Evolutionary conservation across 1,140 invertebrate species (phyloP), one percentile per base, ranked within the genome.

Genomic region (Pachyrhynchus sulphureomaculatus): DNA sequence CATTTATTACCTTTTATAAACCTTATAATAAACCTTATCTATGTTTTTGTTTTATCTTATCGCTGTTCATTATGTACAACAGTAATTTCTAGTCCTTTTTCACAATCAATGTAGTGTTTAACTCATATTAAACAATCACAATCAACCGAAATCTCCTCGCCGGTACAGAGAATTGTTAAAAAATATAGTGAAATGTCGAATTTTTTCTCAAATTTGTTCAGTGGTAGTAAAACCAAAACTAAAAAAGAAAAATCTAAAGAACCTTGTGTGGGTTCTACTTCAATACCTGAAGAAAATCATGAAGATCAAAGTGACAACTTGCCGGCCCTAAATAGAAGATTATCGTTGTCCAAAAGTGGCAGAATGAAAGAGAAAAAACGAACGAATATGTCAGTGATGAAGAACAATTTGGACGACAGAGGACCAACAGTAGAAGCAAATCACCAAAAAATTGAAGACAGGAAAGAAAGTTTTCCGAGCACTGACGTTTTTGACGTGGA

Each of bases 331-430:
- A 62, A 41, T 26, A 32, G 59, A 17, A 12, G 59, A 39, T 23
- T 54, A 29, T 62, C 59, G 1, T n/a, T 62, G 18, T 62, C 59
- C 20, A 62, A 62, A 47, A 62, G 59, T 47, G 59, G 59, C 12
- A 53, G 59, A 41, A 62, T 62, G 59, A 62, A 62, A 24, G 59
- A 62, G 34, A 62, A 48, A 32, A 62, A 62, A 29, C 23, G 59
- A 13, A 47, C 33, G 6, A 62, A 62, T 17, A 51, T 62, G 5
- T 54, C 59, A 13, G 49, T 62, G 8, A 10, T 53, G 41, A 45
- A 60, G 20, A 23, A 44, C 12, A 32, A 24, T 32, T 26, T 24
- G 15, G 24, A 44, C 3, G 8, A 26, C 8, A 26, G 8, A 8
- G n/a, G n/a, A 44, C 17, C 17, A 0, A 52, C 42, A 41, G 34